Evolutionary conservation across 1,140 invertebrate species (phyloP).

Genomic region (Stegodyphus dumicola): DNA sequence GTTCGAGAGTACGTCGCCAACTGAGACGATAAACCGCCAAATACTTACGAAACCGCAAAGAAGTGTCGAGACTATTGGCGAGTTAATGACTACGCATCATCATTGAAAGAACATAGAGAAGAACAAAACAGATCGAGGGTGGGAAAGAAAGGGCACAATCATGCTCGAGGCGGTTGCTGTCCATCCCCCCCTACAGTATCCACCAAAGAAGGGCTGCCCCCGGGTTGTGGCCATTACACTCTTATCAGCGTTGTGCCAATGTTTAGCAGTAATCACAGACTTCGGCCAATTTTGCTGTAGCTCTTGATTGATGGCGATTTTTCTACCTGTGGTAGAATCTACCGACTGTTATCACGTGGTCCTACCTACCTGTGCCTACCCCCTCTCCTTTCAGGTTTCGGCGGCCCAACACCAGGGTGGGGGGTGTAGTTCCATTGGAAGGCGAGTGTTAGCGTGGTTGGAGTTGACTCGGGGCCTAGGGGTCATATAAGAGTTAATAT

Average conservation of each 20-base stretch:
- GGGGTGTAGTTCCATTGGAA: too few relatives aligned
- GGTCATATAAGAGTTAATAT: neutral
- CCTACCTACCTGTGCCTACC: conserved; percentile 46
- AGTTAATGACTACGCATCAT: conserved; percentile 57
- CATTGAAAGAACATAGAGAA: conserved; percentile 47
- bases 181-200: neutral
- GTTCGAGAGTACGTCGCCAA: neutral
- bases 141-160: conserved; percentile 12
- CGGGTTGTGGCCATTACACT: conserved; percentile 49
- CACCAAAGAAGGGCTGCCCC: conserved; percentile 20
- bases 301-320: conserved; percentile 39
- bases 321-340: conserved; percentile 44
- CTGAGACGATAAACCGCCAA: neutral
- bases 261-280: conserved; percentile 61
- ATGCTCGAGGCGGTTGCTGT: neutral
- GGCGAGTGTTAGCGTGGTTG: too few relatives aligned
- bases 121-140: conserved; percentile 46
- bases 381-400: neutral
- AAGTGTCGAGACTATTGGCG: conserved; percentile 38
- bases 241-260: conserved; percentile 61
- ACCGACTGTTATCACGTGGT: conserved; percentile 43
- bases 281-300: conserved; percentile 58
- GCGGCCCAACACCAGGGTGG: too few relatives aligned
- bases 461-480: neutral
- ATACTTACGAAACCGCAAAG: neutral